These are phyloP conservation scores for Perca flavescens DNA, from an alignment of 2,113 vertebrate species.

Conservation along the genomic window DNA sequence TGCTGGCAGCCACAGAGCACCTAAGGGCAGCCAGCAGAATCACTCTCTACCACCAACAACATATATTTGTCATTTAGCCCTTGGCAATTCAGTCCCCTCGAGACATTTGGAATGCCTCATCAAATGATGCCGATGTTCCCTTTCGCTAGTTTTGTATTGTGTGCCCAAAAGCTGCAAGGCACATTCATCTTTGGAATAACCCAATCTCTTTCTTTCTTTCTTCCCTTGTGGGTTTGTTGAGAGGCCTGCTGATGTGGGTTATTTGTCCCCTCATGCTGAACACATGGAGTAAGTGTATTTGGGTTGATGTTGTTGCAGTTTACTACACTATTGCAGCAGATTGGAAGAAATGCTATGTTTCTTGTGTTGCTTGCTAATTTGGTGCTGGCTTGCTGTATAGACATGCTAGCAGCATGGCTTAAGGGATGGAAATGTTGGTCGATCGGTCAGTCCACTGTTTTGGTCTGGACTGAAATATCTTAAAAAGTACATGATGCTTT, in stretches of 20 bases:
- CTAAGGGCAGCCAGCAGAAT: conserved; percentile 79
- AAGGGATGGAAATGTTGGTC: background rate
- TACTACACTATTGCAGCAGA: conserved; percentile 45
- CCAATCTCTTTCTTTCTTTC: conserved; percentile 75
- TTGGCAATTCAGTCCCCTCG: conserved; percentile 75
- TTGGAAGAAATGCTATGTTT: background rate
- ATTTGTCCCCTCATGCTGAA: conserved; percentile 80
- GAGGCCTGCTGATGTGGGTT: conserved; percentile 77
- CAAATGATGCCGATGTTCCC: conserved; percentile 85
- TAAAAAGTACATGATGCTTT: background rate
- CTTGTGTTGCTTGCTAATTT: conserved; percentile 8
- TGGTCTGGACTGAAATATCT: background rate
- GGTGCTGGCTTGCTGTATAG: background rate
- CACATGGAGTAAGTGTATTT: conserved; percentile 69
- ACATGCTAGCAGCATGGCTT: background rate
- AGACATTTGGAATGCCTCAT: conserved; percentile 84
- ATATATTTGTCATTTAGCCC: conserved; percentile 84
- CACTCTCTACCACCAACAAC: conserved; percentile 75
- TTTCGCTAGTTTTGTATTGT: conserved; percentile 84
- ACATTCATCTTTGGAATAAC: conserved; percentile 86
- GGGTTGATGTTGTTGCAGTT: conserved; percentile 61
- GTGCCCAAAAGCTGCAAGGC: conserved; percentile 84
- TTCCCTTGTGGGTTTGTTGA: conserved; percentile 76
- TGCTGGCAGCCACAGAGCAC: conserved; percentile 75
- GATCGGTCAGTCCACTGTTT: background rate